These are phyloP conservation scores for Cyanistes caeruleus DNA, from an alignment of 2,113 vertebrate species.

Conservation along the genomic window DNA sequence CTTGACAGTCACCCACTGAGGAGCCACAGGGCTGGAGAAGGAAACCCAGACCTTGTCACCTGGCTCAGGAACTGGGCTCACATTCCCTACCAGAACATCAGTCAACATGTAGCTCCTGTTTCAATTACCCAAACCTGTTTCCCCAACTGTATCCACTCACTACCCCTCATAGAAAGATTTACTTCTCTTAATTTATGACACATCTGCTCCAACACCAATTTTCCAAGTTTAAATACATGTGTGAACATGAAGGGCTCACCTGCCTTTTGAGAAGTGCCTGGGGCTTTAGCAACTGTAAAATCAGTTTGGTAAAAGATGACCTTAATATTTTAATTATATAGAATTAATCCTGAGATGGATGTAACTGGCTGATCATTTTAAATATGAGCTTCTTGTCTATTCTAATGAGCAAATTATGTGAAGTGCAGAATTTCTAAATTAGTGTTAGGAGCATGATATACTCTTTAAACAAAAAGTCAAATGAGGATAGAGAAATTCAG, in stretches of 20 bases:
- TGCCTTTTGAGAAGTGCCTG: background rate
- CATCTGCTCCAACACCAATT: background rate
- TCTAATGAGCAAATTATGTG: background rate
- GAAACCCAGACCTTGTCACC: background rate
- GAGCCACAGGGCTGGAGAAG: background rate
- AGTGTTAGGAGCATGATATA: background rate
- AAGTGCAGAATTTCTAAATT: background rate
- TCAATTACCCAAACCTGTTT: background rate
- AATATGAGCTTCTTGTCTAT: background rate
- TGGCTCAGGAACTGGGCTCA: background rate
- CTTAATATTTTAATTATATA: background rate
- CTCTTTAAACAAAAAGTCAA: background rate
- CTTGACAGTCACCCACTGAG: rapidly evolving
- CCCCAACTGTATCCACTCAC: background rate
- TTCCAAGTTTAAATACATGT: background rate
- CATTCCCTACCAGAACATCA: background rate
- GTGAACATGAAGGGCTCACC: background rate
- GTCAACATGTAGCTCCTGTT: background rate
- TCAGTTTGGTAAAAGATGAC: background rate
- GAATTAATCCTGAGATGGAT: background rate
- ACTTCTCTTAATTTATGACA: background rate
- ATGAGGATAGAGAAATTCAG: background rate
- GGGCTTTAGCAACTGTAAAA: background rate
- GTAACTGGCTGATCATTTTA: background rate
- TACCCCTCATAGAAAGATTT: background rate